phyloP scores from a whole-genome alignment of 1,140 invertebrate species.

The Asbolus verrucosus region DNA sequence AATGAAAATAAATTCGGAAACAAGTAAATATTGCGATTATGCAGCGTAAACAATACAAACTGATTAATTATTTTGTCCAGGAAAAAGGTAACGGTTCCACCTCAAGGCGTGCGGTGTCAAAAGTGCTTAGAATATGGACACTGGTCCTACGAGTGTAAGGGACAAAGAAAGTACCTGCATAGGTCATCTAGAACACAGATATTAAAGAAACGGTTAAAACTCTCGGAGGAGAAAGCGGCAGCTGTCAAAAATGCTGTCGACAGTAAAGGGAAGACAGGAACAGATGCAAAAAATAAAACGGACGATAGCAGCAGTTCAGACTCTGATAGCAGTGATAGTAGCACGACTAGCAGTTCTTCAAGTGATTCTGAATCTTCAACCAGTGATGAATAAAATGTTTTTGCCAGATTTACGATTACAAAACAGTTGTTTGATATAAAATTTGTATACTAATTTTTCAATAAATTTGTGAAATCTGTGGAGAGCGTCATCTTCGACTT shows the following conservation, averaged over 20 bases:
- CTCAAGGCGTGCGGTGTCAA: slow-evolving; percentile 82
- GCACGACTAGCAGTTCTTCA: slow-evolving; percentile 43
- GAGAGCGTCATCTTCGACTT: too few species aligned
- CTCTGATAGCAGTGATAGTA: slow-evolving; percentile 44
- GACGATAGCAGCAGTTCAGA: slow-evolving; percentile 41
- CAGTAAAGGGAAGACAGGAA: slow-evolving; percentile 19
- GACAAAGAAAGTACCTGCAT: slow-evolving; percentile 89
- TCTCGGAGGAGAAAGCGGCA: slow-evolving; percentile 66
- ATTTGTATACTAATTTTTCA: background rate
- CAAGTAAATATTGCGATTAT: slow-evolving; percentile 10
- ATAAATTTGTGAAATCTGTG: too few species aligned
- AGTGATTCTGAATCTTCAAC: slow-evolving; percentile 26
- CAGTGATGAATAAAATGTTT: slow-evolving; percentile 38
- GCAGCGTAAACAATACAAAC: too few species aligned
- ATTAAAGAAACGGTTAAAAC: slow-evolving; percentile 80
- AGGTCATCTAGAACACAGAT: slow-evolving; percentile 83
- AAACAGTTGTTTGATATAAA: background rate
- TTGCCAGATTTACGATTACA: slow-evolving; percentile 1
- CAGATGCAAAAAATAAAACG: slow-evolving; percentile 34
- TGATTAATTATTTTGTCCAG: slow-evolving; percentile 15
- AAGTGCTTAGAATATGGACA: slow-evolving; percentile 93
- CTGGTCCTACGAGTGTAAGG: slow-evolving; percentile 93
- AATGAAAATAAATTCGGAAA: slow-evolving; percentile 22
- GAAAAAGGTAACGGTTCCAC: background rate
- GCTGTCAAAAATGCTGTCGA: slow-evolving; percentile 3